These are phyloP conservation scores for Globodera ellingtonae DNA, from an alignment of 1,140 invertebrate species.

Conservation along the genomic window DNA sequence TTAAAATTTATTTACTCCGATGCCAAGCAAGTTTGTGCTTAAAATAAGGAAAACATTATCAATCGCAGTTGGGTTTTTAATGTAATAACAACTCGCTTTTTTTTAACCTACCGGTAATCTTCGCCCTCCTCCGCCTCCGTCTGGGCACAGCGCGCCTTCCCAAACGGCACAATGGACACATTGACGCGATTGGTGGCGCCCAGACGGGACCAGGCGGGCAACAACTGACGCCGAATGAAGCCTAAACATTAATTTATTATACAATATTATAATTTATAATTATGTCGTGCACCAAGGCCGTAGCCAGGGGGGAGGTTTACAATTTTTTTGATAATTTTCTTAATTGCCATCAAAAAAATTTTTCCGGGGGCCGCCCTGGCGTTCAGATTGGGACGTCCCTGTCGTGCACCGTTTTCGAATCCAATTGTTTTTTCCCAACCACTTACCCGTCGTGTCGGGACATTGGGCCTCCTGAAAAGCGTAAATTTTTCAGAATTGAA, in stretches of 20 bases:
- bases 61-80: too few relatives aligned
- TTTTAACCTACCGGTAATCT: slow-evolving; percentile 56
- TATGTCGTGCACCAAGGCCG: too few relatives aligned
- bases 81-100: not conserved
- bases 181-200: slow-evolving; percentile 48
- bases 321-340: too few relatives aligned
- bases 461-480: slow-evolving; percentile 56
- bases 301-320: too few relatives aligned
- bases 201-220: slow-evolving; percentile 55
- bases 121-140: slow-evolving; percentile 35
- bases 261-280: too few relatives aligned
- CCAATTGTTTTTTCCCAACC: not conserved
- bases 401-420: too few relatives aligned
- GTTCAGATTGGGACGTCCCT: too few relatives aligned
- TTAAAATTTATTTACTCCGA: not conserved
- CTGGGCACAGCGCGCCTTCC: slow-evolving; percentile 58
- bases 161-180: slow-evolving; percentile 60
- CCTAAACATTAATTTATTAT: slow-evolving; percentile 6
- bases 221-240: slow-evolving; percentile 58
- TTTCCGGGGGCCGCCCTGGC: too few relatives aligned
- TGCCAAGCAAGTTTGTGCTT: too few relatives aligned
- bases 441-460: slow-evolving; percentile 55
- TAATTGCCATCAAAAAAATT: too few relatives aligned
- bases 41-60: too few relatives aligned
- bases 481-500: not conserved